These are phyloP conservation scores for Pagetopsis macropterus DNA, from an alignment of 2,797 vertebrate genomes.

Conservation along the genomic window DNA sequence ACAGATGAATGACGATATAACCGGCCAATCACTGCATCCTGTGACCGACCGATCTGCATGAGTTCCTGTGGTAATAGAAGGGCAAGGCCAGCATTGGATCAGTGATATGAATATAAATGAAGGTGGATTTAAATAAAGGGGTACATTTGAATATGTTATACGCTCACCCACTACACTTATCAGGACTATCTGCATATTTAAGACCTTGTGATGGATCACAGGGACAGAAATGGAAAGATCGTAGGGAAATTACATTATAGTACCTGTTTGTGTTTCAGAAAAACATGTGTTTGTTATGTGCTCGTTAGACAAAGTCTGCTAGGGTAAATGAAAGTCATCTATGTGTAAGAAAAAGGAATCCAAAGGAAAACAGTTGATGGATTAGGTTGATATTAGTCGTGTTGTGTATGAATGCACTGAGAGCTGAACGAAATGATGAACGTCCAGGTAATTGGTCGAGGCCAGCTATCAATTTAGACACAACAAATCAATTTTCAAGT, in stretches of 20 bases:
- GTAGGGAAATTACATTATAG: constrained; percentile 3
- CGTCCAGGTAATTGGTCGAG: constrained; percentile 73
- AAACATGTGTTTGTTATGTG: neutral
- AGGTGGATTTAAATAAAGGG: constrained; percentile 65
- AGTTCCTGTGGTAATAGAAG: constrained; percentile 51
- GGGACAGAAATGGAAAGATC: constrained; percentile 29
- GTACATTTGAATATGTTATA: constrained; percentile 60
- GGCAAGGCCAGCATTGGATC: constrained; percentile 51
- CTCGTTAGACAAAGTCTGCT: constrained; percentile 26
- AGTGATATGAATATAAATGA: constrained; percentile 72
- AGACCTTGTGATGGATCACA: constrained; percentile 58
- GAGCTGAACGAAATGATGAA: constrained; percentile 23
- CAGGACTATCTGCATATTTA: constrained; percentile 60
- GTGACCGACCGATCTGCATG: constrained; percentile 66
- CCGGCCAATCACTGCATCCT: constrained; percentile 52
- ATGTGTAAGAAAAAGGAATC: constrained; percentile 13
- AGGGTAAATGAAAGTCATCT: constrained; percentile 49
- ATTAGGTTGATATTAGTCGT: constrained; percentile 27
- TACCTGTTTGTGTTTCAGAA: neutral
- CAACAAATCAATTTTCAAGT: constrained; percentile 81
- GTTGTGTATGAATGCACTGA: constrained; percentile 49
- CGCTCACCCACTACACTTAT: constrained; percentile 42
- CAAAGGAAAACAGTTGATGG: constrained; percentile 25
- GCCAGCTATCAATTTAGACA: constrained; percentile 77
- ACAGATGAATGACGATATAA: constrained; percentile 64